Conservation (phyloP, 35 echinoderm and acorn worm genomes). For the Eucidaris tribuloides region DNA sequence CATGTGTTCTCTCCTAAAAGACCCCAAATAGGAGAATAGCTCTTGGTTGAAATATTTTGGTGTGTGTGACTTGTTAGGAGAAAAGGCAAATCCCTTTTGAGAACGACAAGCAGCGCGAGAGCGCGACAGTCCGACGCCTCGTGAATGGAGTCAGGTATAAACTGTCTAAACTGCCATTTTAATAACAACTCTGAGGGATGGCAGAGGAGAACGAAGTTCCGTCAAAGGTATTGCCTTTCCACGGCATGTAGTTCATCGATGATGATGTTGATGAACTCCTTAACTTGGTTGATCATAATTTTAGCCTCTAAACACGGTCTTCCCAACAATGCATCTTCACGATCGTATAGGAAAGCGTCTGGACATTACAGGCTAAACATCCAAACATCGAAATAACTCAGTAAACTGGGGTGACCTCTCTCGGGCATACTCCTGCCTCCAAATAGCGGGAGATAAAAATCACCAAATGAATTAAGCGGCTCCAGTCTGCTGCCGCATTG, state of each 20-base stretch:
- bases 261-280: too few relatives aligned
- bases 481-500: conserved; percentile 9
- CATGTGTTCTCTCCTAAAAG: too few relatives aligned
- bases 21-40: neutral
- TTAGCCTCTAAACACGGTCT: too few relatives aligned
- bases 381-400: too few relatives aligned
- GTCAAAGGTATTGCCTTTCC: neutral
- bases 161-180: neutral
- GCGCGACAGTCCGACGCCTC: neutral
- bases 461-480: conserved; percentile 21
- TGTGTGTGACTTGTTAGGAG: neutral
- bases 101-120: too few relatives aligned
- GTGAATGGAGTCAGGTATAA: conserved; percentile 34
- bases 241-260: too few relatives aligned
- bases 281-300: too few relatives aligned
- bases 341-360: too few relatives aligned
- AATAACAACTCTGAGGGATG: conserved; percentile 4
- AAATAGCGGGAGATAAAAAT: conserved; percentile 3
- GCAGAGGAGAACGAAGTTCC: too few relatives aligned
- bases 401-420: neutral
- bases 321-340: too few relatives aligned
- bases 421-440: neutral
- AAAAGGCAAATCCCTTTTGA: neutral
- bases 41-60: neutral
- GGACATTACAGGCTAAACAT: too few relatives aligned